Percentiles rank a stretch among this genome's conserved stretches.
These are phyloP conservation scores for Meloidogyne hapla DNA, from an alignment of 1,140 invertebrate genomes.

Conservation along the genomic window DNA sequence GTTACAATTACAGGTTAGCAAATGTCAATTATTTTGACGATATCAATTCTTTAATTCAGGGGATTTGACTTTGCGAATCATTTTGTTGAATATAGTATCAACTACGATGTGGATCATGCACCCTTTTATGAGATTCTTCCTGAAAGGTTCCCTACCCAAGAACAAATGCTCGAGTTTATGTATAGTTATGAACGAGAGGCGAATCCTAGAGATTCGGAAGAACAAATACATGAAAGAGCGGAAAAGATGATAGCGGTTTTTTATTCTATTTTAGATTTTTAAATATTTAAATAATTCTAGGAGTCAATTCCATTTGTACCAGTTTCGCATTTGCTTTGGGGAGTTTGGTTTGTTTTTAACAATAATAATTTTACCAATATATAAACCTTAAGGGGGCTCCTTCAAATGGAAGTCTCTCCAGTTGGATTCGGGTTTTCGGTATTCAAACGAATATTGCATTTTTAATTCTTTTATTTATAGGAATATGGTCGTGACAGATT, in stretches of 20 bases:
- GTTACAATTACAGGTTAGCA: constrained; percentile 59
- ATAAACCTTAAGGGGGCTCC: too few relatives aligned
- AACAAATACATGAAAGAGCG: constrained; percentile 40
- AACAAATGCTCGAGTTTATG: constrained; percentile 62
- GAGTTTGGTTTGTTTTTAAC: too few relatives aligned
- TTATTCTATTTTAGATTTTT: background rate
- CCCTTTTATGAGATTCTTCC: constrained; percentile 58
- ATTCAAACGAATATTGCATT: background rate
- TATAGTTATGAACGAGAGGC: constrained; percentile 54
- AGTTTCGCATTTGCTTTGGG: constrained; percentile 62
- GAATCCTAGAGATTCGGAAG: constrained; percentile 37
- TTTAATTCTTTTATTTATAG: constrained; percentile 45
- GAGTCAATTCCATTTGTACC: constrained; percentile 62
- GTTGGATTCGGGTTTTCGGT: constrained; percentile 63
- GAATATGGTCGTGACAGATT: constrained; percentile 62
- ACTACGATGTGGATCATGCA: constrained; percentile 58
- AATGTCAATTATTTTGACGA: background rate
- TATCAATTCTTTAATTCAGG: constrained; percentile 38
- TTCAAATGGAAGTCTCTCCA: constrained; percentile 63
- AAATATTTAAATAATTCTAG: constrained; percentile 29
- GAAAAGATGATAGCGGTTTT: constrained; percentile 47
- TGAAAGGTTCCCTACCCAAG: constrained; percentile 56
- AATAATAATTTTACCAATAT: too few relatives aligned
- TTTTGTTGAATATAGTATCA: constrained; percentile 61
- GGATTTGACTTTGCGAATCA: constrained; percentile 64